A percentile compares a stretch with the other conserved stretches of the same genome.
These are phyloP conservation scores for Motacilla tschutschensis DNA, from an alignment of 2,113 vertebrate species.

Conservation along the genomic window DNA sequence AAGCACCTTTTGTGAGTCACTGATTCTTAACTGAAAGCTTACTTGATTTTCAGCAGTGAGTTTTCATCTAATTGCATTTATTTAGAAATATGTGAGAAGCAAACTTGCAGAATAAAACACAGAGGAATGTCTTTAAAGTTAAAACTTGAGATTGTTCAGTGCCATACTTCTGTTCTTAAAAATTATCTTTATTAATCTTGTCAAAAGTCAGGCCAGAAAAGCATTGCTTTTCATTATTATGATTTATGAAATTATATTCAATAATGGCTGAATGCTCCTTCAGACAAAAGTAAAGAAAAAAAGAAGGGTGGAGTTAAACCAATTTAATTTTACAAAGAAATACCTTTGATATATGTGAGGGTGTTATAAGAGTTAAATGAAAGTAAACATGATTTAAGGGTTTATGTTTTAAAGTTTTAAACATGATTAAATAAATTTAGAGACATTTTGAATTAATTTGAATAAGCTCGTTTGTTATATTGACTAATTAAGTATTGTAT, in stretches of 20 bases:
- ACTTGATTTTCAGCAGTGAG: neutral
- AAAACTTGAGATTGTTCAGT: neutral
- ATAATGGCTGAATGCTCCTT: neutral
- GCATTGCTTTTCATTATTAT: neutral
- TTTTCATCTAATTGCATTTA: constrained; percentile 21
- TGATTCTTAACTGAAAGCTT: constrained; percentile 9
- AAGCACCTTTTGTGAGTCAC: constrained; percentile 8
- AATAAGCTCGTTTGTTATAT: neutral
- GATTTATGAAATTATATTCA: neutral
- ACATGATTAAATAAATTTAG: neutral
- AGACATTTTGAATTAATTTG: neutral
- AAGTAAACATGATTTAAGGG: neutral
- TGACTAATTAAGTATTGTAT: neutral
- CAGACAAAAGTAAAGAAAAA: neutral
- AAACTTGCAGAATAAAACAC: neutral
- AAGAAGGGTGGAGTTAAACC: neutral
- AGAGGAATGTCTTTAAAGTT: neutral
- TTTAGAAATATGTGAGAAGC: neutral
- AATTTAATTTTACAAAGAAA: neutral
- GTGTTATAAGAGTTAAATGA: neutral
- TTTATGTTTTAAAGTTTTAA: neutral
- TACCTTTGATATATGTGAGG: neutral
- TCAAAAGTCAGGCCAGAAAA: neutral
- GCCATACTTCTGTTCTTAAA: neutral
- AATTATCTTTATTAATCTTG: neutral